Evolutionary conservation across 1,140 invertebrate species (phyloP), one percentile per base, ranked within the genome.

Genomic region (Papilio aristodemus): DNA sequence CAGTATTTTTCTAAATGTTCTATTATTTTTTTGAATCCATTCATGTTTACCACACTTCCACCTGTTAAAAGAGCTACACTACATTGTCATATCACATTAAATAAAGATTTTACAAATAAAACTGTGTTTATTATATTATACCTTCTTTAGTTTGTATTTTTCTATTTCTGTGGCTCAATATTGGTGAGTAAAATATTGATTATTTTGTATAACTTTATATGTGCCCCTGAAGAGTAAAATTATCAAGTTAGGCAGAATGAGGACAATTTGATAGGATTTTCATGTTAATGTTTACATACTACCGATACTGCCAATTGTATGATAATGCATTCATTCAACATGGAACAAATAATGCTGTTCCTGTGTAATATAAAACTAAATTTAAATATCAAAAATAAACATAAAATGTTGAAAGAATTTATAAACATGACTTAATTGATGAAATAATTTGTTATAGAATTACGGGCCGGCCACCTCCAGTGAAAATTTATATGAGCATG

Each of bases 391-490:
- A 38, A 14, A 17, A 41, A 67, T 54, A 32, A 32, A 27, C 41
- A 57, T 22, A 66, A 71, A 60, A 36, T 60, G 25, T 14, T 11
- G n/a, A 36, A 32, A 36, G n/a, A 27, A 8, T 7, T 0, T 17
- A 14, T 19, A 5, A 9, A 14, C 25, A 38, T 11, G 17, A 6
- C 8, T 19, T 62, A 37, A 50, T 50, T 62, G 57, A 39, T 60
- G 2, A 66, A 70, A 39, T 64, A 41, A 75, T 66, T 82, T 87
- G 78, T 91, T 91, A 73, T 76, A 92, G 91, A 86, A 85, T 85
- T 90, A 89, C 83, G 85, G 91, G 87, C 86, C 89, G 87, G 75
- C 87, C 89, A 82, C 89, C 88, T 85, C 90, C 89, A 89, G 84
- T 91, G 87, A 86, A 81, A 89, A 85, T 84, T 80, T 86, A 63